Evolutionary conservation across 2,888 invertebrate genomes (phyloP).

Genomic region (Pseudococcus viburni): DNA sequence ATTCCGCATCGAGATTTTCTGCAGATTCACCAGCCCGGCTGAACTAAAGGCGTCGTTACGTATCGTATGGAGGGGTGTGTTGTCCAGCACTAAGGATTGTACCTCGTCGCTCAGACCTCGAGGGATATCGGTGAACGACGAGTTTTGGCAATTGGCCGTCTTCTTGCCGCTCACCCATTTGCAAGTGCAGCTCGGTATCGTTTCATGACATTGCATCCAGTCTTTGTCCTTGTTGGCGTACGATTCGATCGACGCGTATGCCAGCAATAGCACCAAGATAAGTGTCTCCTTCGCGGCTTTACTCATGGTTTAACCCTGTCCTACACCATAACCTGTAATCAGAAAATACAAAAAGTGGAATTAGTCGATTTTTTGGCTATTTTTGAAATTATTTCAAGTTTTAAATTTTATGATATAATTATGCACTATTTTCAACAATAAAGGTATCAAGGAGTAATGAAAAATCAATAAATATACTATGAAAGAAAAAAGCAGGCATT

Average conservation of each 20-base stretch:
- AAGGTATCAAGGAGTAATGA: too few relatives aligned
- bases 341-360: not conserved
- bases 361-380: not conserved
- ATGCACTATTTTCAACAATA: too few relatives aligned
- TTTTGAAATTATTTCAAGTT: too few relatives aligned
- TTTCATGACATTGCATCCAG: conserved; percentile 5
- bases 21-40: conserved; percentile 83
- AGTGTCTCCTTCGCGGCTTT: not conserved
- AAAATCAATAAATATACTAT: too few relatives aligned
- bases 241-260: not conserved
- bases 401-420: too few relatives aligned
- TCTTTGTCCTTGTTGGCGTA: not conserved
- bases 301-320: not conserved
- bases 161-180: conserved; percentile 89
- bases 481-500: too few relatives aligned
- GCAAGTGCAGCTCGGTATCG: conserved; percentile 78
- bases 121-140: conserved; percentile 81
- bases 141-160: conserved; percentile 83
- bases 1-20: conserved; percentile 83
- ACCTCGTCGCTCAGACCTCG: conserved; percentile 79
- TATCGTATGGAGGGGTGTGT: conserved; percentile 80
- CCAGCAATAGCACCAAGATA: not conserved
- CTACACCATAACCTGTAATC: conserved; percentile 61
- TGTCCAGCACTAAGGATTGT: conserved; percentile 78
- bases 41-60: conserved; percentile 79